phyloP scores from a whole-genome alignment of 2,797 vertebrate species.

The Gambusia yucatana region DNA sequence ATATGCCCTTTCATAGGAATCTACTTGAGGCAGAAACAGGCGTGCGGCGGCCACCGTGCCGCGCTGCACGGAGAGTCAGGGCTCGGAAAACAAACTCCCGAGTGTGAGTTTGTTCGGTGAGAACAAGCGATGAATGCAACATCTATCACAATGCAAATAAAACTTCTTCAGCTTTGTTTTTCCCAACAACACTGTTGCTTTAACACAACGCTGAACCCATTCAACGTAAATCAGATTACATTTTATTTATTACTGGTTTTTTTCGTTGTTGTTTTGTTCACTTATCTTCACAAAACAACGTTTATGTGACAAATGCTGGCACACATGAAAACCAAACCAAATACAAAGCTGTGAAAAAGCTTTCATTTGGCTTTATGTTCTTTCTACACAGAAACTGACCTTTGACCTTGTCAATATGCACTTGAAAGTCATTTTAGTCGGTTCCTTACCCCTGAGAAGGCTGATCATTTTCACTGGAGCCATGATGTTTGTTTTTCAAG shows the following conservation, averaged over 20 bases:
- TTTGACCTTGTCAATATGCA: neutral
- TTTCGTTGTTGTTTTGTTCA: neutral
- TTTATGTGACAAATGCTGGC: neutral
- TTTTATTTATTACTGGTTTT: neutral
- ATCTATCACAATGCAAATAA: conserved; percentile 11
- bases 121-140: conserved; percentile 10
- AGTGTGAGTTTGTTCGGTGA: neutral
- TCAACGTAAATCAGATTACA: neutral
- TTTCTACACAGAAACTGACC: neutral
- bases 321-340: neutral
- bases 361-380: neutral
- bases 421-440: neutral
- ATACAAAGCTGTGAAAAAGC: neutral
- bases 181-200: no score
- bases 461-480: neutral
- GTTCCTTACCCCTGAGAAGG: neutral
- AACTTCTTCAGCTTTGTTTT: neutral
- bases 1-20: conserved; percentile 66
- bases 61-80: conserved; percentile 14
- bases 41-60: conserved; percentile 29
- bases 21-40: conserved; percentile 30
- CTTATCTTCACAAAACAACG: neutral
- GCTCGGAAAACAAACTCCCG: conserved; percentile 22
- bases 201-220: no score
- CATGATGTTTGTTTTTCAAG: neutral